A percentile compares a stretch with the other conserved stretches of the same genome.
These are phyloP conservation scores for Gari tellinella DNA, from an alignment of 2,888 invertebrate species.

Conservation along the genomic window DNA sequence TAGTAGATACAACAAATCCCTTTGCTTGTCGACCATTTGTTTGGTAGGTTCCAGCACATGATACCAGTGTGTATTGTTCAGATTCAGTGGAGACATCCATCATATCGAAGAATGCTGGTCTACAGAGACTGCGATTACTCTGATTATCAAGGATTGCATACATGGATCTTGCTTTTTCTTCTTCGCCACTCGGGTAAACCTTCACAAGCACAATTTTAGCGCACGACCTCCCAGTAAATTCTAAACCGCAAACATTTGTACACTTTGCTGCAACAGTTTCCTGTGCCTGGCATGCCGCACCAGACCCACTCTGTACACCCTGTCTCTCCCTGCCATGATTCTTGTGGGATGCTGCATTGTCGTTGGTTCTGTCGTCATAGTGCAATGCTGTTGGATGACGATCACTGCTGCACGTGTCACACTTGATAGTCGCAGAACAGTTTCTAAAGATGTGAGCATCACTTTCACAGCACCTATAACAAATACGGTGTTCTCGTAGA, in stretches of 20 bases:
- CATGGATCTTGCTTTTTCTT: conserved; percentile 15
- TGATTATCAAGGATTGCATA: conserved; percentile 48
- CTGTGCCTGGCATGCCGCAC: neutral
- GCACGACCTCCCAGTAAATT: conserved; percentile 24
- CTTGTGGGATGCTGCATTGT: neutral
- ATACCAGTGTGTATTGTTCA: conserved; percentile 10
- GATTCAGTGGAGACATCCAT: neutral
- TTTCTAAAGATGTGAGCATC: conserved; percentile 12
- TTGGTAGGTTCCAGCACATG: conserved; percentile 12
- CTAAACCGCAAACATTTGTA: conserved; percentile 21
- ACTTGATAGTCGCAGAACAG: conserved; percentile 8
- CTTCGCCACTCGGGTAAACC: conserved; percentile 12
- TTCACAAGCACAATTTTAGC: conserved; percentile 24
- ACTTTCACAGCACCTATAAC: conserved; percentile 20
- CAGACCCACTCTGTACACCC: too few species aligned
- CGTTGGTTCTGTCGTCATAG: neutral
- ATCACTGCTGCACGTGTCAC: conserved; percentile 12
- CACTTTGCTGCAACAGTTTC: conserved; percentile 23
- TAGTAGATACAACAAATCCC: conserved; percentile 25
- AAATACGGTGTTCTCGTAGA: conserved; percentile 17
- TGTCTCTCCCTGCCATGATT: conserved; percentile 3
- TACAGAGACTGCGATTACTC: conserved; percentile 29
- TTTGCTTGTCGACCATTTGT: conserved; percentile 22
- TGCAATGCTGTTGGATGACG: conserved; percentile 25
- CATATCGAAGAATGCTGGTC: conserved; percentile 11